phyloP scores from a whole-genome alignment of 2,888 invertebrate species.

The Criorhina ranunculi region DNA sequence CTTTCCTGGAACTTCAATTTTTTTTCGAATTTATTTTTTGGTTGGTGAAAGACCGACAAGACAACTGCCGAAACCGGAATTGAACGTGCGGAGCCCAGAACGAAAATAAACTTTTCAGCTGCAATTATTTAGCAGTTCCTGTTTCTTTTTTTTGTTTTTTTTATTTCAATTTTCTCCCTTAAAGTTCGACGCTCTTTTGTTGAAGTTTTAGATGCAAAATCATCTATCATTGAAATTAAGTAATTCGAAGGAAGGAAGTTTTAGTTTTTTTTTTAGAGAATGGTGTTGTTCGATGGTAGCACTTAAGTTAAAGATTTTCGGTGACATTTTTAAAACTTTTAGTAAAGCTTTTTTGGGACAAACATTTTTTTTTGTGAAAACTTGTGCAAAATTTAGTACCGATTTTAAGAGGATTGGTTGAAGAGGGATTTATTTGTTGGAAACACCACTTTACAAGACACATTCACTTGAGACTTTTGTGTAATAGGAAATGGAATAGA shows the following conservation, averaged over 20 bases:
- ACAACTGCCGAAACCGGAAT: constrained; percentile 58
- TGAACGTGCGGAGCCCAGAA: constrained; percentile 53
- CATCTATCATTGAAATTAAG: constrained; percentile 70
- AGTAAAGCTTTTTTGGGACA: background rate
- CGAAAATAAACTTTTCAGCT: constrained; percentile 63
- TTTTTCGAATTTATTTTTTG: background rate
- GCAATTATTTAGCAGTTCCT: constrained; percentile 59
- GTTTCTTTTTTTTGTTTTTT: constrained; percentile 13
- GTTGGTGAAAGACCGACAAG: constrained; percentile 15
- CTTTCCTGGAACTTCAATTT: constrained; percentile 36
- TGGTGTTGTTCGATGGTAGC: constrained; percentile 32
- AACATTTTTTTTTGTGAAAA: background rate
- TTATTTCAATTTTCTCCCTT: constrained; percentile 1
- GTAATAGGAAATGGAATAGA: background rate
- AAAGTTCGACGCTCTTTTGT: constrained; percentile 33
- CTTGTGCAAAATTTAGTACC: constrained; percentile 6
- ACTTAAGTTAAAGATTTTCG: constrained; percentile 45
- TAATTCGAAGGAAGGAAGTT: constrained; percentile 41
- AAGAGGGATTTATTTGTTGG: background rate
- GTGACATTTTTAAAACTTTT: constrained; percentile 24
- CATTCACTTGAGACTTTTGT: background rate
- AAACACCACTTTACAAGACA: background rate
- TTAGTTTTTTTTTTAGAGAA: constrained; percentile 38
- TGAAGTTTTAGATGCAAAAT: constrained; percentile 57
- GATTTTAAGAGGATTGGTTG: constrained; percentile 9